Evolutionary conservation across 2,797 vertebrate species (phyloP), one percentile per base, ranked within the genome.

Genomic region (Danio tinwini): DNA sequence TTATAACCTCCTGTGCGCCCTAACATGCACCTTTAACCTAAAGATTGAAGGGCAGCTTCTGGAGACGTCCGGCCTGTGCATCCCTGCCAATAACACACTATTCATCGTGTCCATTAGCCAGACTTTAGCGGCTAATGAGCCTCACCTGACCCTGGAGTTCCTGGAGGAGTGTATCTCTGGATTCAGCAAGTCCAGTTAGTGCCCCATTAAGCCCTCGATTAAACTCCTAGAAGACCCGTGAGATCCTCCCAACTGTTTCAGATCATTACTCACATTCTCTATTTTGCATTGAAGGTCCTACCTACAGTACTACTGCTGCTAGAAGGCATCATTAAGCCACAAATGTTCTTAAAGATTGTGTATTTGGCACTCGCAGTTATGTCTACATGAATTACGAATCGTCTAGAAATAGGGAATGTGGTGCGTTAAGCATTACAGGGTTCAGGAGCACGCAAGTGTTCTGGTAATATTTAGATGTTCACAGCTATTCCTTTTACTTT

Each of bases 61-160:
- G 91, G 98, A 99, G 92, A 99, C 98, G 0, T 98, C 98, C 10
- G 97, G 98, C 82, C 95, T 99, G 71, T 99, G 98, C 88, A 99
- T 99, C 89, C 98, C 98, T 65, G 97, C 97, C 88, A 99, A 99
- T 95, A 99, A 99, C 92, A 99, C 98, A 0, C 95, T 99, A 53
- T 99, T 99, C 88, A 99, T 99, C 61, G 97, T 99, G 76, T 99
- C 98, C 56, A 99, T 99, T 90, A 99, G 98, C 92, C 98, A 98
- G 90, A 99, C 97, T 7, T 90, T 99, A 83, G 98, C 98, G 83
- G 97, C 97, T 87, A 99, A 98, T 0, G 98, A 99, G 74, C 98
- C 97, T 0, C 98, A 99, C 81, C 95, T 99, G 71, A 99, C 98
- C 0, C 91, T 99, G 82, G 98, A 99, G 91, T 99, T 99, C 90